Conservation (phyloP, 2,888 invertebrate genomes). For the Petrolisthes cinctipes region DNA sequence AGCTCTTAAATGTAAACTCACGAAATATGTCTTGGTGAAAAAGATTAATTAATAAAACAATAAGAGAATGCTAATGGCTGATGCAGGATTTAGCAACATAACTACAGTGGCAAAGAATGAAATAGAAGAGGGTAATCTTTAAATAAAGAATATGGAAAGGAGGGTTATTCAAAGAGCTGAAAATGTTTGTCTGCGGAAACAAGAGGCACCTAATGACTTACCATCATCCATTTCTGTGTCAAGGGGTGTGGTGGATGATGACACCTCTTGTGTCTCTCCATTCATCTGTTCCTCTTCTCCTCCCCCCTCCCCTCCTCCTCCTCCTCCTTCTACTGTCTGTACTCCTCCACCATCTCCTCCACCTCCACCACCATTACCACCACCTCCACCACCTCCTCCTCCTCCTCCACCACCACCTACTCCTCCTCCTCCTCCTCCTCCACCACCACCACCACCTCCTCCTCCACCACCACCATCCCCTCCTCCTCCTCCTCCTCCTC, state of each 20-base stretch:
- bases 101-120: no score
- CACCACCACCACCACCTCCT: slow-evolving; percentile 54
- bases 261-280: slow-evolving; percentile 71
- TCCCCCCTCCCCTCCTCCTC: slow-evolving; percentile 57
- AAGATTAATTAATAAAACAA: no score
- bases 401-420: slow-evolving; percentile 70
- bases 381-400: slow-evolving; percentile 60
- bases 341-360: slow-evolving; percentile 67
- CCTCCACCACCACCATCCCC: slow-evolving; percentile 45
- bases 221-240: slow-evolving; percentile 74
- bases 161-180: background rate
- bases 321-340: slow-evolving; percentile 62
- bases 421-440: slow-evolving; percentile 48
- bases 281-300: slow-evolving; percentile 69
- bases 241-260: slow-evolving; percentile 68
- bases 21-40: no score
- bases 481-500: slow-evolving; percentile 75
- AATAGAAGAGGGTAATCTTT: no score
- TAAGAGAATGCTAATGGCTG: no score
- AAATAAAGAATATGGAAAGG: no score
- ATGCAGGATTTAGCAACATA: no score
- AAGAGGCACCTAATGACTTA: slow-evolving; percentile 64
- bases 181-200: no score
- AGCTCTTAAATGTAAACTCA: no score
- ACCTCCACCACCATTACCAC: slow-evolving; percentile 44